Conservation (phyloP, 2,113 vertebrate species). For the Erythrolamprus reginae region DNA sequence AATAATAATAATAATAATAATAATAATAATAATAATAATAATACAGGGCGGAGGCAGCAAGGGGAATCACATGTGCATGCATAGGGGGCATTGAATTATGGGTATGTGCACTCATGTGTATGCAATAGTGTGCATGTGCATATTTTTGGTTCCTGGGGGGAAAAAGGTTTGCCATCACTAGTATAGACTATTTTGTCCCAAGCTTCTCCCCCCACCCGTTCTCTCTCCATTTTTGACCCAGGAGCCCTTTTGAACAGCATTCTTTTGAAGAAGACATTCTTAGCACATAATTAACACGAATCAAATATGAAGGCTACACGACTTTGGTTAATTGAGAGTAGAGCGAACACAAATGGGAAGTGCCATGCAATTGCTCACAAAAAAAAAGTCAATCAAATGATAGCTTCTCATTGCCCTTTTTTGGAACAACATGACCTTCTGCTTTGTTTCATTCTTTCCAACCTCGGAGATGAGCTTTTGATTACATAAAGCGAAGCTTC, state of each 20-base stretch:
- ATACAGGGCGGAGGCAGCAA: no score
- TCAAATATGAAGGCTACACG: conserved; percentile 57
- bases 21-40: no score
- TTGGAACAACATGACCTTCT: conserved; percentile 16
- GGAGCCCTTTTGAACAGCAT: conserved; percentile 37
- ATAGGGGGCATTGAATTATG: no score
- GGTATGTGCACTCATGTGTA: no score
- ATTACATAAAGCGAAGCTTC: not conserved
- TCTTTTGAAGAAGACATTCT: conserved; percentile 35
- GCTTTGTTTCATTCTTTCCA: not conserved
- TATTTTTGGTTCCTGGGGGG: no score
- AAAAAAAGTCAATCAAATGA: conserved; percentile 58
- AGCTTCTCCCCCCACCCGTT: not conserved
- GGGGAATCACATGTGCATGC: no score
- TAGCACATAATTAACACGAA: conserved; percentile 53
- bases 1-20: no score
- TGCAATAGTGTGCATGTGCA: no score
- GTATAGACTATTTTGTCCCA: not conserved
- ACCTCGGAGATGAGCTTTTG: not conserved
- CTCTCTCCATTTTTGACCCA: not conserved
- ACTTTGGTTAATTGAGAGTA: conserved; percentile 53
- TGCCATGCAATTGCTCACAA: conserved; percentile 29
- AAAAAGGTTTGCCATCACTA: no score
- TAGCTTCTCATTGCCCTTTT: conserved; percentile 25
- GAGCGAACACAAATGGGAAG: conserved; percentile 53